Percentiles rank a stretch among this genome's conserved stretches.
These are phyloP conservation scores for Chromoteleia sp. DNA, from an alignment of 2,888 invertebrate species.

Conservation along the genomic window DNA sequence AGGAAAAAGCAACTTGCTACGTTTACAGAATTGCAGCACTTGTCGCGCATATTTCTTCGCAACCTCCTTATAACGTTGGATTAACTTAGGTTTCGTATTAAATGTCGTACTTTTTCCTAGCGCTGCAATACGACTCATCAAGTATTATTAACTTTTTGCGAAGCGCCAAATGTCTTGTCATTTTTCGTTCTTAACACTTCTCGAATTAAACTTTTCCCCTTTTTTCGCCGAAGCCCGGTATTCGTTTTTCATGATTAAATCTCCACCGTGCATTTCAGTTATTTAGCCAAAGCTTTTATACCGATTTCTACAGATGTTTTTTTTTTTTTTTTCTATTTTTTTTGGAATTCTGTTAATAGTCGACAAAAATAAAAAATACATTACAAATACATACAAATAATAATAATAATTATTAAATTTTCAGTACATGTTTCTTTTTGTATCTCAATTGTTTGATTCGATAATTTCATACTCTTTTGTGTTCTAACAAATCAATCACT, in stretches of 20 bases:
- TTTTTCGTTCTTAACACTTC: conserved; percentile 24
- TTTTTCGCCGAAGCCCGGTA: neutral
- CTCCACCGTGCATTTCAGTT: neutral
- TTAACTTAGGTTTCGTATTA: conserved; percentile 54
- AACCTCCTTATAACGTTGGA: conserved; percentile 53
- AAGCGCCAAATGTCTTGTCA: conserved; percentile 6
- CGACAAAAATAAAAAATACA: too few species aligned
- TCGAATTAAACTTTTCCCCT: conserved; percentile 2
- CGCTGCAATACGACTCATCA: conserved; percentile 32
- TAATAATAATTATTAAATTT: too few species aligned
- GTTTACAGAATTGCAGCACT: conserved; percentile 66
- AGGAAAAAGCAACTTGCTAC: conserved; percentile 61
- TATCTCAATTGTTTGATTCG: too few species aligned
- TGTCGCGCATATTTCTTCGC: conserved; percentile 66
- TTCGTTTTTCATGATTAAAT: neutral
- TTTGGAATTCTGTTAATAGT: too few species aligned
- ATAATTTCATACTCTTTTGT: too few species aligned
- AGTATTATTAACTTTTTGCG: conserved; percentile 45
- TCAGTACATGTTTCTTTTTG: too few species aligned
- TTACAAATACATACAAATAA: too few species aligned
- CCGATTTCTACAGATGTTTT: too few species aligned
- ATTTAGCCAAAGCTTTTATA: too few species aligned
- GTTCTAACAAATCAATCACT: too few species aligned
- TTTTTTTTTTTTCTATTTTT: too few species aligned
- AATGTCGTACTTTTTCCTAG: conserved; percentile 31